Conservation (phyloP, 2,888 invertebrate species). For the Stenodema calcarata region DNA sequence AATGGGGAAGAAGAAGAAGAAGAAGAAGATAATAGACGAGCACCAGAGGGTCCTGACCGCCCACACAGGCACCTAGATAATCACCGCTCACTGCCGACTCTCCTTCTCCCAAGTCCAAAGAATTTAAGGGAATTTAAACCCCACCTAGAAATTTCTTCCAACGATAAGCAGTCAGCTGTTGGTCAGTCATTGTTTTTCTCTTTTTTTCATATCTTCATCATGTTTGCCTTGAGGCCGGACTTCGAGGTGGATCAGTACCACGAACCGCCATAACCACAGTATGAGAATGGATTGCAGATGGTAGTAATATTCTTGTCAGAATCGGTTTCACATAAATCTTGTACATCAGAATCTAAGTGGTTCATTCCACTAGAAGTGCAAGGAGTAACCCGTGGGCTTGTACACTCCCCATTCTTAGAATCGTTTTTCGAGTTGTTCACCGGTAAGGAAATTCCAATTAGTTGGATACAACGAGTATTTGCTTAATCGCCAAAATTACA, state of each 20-base stretch:
- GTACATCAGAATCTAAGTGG: no score
- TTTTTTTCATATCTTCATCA: neutral
- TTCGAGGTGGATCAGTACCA: neutral
- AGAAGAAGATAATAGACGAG: slow-evolving; percentile 1
- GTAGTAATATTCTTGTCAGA: neutral
- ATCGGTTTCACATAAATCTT: neutral
- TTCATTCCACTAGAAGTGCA: no score
- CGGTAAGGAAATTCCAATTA: no score
- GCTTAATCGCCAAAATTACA: no score
- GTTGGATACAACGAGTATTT: no score
- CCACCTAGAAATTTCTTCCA: neutral
- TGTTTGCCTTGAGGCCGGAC: neutral
- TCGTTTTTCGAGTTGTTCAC: no score
- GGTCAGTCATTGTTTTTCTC: neutral
- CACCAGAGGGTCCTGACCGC: neutral
- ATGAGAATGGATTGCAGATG: neutral
- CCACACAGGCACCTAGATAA: slow-evolving; percentile 34
- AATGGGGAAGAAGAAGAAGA: neutral
- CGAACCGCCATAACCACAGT: neutral
- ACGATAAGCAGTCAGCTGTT: neutral
- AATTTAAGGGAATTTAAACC: neutral
- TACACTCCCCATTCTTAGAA: no score
- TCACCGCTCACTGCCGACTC: neutral
- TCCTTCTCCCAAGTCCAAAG: neutral
- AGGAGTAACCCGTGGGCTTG: no score